A percentile compares a stretch with the other conserved stretches of the same genome.
Evolutionary conservation across 2,888 invertebrate genomes (phyloP).

Genomic region (Trisateles emortualis): DNA sequence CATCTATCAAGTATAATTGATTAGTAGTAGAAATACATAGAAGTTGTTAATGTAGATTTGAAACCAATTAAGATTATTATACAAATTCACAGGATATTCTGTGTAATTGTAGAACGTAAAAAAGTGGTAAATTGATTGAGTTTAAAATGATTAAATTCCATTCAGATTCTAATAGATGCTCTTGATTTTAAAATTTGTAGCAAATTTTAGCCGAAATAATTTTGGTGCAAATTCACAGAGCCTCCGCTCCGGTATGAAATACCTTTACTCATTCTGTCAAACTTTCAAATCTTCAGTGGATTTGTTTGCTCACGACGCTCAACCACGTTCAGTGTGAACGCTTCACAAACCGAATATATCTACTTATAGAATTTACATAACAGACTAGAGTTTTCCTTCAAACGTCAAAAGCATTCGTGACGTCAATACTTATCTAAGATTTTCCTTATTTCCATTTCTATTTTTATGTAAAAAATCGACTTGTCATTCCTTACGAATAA

Average conservation of each 20-base stretch:
- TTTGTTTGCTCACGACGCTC: slow-evolving; percentile 11
- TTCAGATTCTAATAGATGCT: no score
- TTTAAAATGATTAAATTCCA: no score
- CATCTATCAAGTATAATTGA: no score
- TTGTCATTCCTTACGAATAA: slow-evolving; percentile 24
- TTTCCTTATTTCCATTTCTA: slow-evolving; percentile 35
- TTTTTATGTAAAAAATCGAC: slow-evolving; percentile 21
- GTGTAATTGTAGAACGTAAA: no score
- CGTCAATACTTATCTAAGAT: slow-evolving; percentile 35
- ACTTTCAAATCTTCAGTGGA: not conserved
- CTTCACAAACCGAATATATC: slow-evolving; percentile 18
- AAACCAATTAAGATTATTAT: no score
- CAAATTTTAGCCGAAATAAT: not conserved
- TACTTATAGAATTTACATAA: slow-evolving; percentile 31
- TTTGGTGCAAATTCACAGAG: not conserved
- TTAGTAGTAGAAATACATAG: no score
- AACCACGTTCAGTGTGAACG: slow-evolving; percentile 16
- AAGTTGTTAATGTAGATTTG: no score
- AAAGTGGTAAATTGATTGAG: no score
- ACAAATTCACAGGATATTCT: no score
- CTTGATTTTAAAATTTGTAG: no score
- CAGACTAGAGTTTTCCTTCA: slow-evolving; percentile 35
- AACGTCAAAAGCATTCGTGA: slow-evolving; percentile 47
- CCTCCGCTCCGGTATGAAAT: not conserved
- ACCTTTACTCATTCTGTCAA: not conserved